These are phyloP conservation scores for Volucella inanis DNA, from an alignment of 2,888 invertebrate genomes.

Conservation along the genomic window DNA sequence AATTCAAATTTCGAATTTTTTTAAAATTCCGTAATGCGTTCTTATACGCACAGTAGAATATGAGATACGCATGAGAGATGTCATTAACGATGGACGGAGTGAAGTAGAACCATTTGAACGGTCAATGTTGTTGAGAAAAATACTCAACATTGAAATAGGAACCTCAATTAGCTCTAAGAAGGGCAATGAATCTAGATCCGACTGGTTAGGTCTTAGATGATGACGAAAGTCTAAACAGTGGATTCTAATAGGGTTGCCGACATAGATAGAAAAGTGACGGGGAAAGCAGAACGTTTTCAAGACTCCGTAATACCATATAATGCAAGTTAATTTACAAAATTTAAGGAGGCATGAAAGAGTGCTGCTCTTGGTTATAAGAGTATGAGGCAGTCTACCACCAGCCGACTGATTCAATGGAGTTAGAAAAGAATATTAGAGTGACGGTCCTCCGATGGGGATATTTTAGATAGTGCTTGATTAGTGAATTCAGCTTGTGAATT, in stretches of 20 bases:
- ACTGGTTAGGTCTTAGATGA: slow-evolving; percentile 55
- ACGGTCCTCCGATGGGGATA: too few species aligned
- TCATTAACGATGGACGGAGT: slow-evolving; percentile 13
- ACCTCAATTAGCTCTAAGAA: slow-evolving; percentile 62
- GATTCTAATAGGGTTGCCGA: background rate
- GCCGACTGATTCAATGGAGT: too few species aligned
- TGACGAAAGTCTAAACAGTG: slow-evolving; percentile 17
- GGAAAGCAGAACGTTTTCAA: background rate
- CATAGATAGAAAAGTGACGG: background rate
- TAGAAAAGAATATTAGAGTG: too few species aligned
- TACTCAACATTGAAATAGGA: slow-evolving; percentile 33
- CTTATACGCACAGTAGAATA: background rate
- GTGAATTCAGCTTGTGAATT: too few species aligned
- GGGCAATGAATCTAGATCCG: slow-evolving; percentile 60
- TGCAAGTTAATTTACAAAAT: too few species aligned
- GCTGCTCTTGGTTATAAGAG: too few species aligned
- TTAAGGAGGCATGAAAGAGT: too few species aligned
- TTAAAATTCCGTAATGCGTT: slow-evolving; percentile 24
- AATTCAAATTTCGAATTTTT: slow-evolving; percentile 56
- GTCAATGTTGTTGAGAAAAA: slow-evolving; percentile 8
- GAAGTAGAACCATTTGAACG: background rate
- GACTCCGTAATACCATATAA: background rate
- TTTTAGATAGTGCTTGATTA: too few species aligned
- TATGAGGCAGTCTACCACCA: too few species aligned
- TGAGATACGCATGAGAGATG: slow-evolving; percentile 12